Base-by-base conservation (phyloP, 2,888 invertebrate species). In the Pyrrhosoma nymphula region DNA sequence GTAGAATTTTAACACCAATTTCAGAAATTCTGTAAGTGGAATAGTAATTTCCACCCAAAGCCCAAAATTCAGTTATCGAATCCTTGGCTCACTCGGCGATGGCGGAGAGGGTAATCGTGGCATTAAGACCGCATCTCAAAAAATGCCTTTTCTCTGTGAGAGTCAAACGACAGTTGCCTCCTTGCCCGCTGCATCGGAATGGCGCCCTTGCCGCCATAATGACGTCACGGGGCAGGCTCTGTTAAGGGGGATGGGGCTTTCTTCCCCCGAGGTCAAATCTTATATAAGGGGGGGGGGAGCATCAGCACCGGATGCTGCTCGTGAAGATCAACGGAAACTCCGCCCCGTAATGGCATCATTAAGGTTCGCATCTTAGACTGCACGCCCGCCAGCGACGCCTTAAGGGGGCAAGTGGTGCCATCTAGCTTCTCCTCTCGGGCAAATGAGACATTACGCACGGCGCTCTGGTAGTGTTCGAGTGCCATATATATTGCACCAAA, bases 391-490 rank as follows among this genome's bases (percentile, higher is more conserved):
- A 82, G 82, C 82, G 82, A 35, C 82, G 35, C 82, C 35, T 23
- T 82, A 20, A 20, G 82, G 18, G 82, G 82, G 30, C 82, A 82
- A 82, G 82, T 82, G 82, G 82, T 26, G 82, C 82, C 26, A 82
- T 82, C 82, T 82, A 82, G 30, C 82, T n/a, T 20, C 82, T 35
- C 82, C 35, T 82, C 26, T 26, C 69, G 35, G 1, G 30, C 82
- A 82, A 82, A 82, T 82, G 82, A 82, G 82, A 82, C 82, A 82
- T 82, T 82, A 82, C 82, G 82, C 82, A 82, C 82, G 82, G 82
- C 82, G 26, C 82, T 35, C 82, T 82, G 82, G 82, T 82, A 82
- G 82, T 82, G 82, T 82, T 82, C 82, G 30, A 82, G 82, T n/a
- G 35, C n/a, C 16, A 82, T 82, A 35, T 82, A 82, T 82, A 82